Percentiles rank a stretch among this genome's conserved stretches.
Conservation (phyloP, 2,888 invertebrate species). For the Cyaniris semiargus region DNA sequence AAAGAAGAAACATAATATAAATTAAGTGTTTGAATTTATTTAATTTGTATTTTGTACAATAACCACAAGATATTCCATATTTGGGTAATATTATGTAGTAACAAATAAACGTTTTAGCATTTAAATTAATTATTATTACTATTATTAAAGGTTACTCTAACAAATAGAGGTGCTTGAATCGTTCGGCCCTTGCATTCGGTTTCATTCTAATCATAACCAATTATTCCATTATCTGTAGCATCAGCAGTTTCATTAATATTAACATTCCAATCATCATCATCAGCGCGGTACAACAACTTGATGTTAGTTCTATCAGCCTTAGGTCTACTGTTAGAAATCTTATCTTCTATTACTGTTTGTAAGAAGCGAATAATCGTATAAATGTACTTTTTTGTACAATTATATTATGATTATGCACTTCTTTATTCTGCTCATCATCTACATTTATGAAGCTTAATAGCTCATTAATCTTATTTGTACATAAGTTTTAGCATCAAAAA, state of each 20-base stretch:
- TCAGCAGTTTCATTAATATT: neutral
- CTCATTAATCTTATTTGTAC: neutral
- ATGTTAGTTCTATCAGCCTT: neutral
- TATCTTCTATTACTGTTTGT: neutral
- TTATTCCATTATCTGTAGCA: conserved; percentile 1
- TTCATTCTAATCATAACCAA: conserved; percentile 5
- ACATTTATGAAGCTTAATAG: too few species aligned
- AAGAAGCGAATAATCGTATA: too few species aligned
- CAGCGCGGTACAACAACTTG: neutral
- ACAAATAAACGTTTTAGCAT: neutral
- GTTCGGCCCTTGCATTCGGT: neutral
- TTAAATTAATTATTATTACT: neutral
- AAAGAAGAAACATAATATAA: neutral
- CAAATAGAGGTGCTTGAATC: neutral
- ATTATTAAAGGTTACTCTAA: neutral
- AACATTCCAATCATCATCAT: neutral
- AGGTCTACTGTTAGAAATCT: neutral
- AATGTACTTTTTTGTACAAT: too few species aligned
- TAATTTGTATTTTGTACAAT: too few species aligned
- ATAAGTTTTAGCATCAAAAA: neutral
- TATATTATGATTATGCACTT: too few species aligned
- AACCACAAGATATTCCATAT: too few species aligned
- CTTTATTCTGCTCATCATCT: too few species aligned
- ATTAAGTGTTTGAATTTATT: too few species aligned
- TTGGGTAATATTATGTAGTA: too few species aligned